A percentile compares a stretch with the other conserved stretches of the same genome.
These are phyloP conservation scores for Sorex fumeus DNA, from an alignment of 2,113 vertebrate species.

Conservation along the genomic window DNA sequence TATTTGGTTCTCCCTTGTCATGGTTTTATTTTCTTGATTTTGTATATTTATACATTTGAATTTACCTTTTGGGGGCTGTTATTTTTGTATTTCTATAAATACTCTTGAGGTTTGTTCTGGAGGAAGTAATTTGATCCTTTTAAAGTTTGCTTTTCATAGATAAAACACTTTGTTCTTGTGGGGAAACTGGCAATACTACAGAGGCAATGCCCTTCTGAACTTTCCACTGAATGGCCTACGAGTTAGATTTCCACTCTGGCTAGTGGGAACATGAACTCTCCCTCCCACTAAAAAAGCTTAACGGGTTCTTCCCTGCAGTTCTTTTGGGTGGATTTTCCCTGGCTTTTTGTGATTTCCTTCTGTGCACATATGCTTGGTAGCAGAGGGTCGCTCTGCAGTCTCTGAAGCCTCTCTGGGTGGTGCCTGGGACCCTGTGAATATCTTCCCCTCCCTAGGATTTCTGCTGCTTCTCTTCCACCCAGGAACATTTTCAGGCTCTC, in stretches of 20 bases:
- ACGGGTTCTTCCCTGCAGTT: background rate
- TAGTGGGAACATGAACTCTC: background rate
- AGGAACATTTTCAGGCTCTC: background rate
- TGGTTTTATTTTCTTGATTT: conserved; percentile 22
- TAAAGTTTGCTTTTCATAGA: conserved; percentile 26
- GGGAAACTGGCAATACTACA: background rate
- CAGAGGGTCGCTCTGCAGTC: background rate
- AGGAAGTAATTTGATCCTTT: conserved; percentile 38
- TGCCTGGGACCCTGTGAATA: background rate
- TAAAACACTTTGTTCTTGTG: conserved; percentile 12
- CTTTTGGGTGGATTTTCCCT: background rate
- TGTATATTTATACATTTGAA: background rate
- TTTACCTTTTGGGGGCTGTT: conserved; percentile 22
- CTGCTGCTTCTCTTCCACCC: background rate
- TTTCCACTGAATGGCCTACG: background rate
- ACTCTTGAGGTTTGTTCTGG: conserved; percentile 24
- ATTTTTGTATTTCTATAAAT: conserved; percentile 37
- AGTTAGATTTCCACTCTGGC: background rate
- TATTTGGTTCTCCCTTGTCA: background rate
- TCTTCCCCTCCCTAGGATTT: background rate
- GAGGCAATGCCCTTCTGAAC: background rate
- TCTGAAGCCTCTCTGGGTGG: background rate
- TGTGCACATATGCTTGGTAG: background rate
- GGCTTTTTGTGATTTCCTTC: background rate
- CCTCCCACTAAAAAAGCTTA: background rate